Percentiles rank a stretch among this genome's conserved stretches.
phyloP scores from a whole-genome alignment of 2,888 invertebrate species.

The Omphaloscelis lunosa region DNA sequence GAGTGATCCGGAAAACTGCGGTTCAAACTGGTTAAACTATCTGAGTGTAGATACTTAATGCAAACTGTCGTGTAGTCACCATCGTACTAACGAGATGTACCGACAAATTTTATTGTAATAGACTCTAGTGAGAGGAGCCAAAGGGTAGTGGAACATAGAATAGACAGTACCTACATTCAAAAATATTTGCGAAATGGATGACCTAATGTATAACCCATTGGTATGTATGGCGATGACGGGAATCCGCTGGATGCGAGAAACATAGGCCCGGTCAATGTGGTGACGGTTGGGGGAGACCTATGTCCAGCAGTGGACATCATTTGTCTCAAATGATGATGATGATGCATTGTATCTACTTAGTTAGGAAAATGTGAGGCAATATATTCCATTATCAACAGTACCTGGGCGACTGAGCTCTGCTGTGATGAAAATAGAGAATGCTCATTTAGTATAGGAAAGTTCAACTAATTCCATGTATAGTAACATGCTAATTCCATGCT shows the following conservation, averaged over 20 bases:
- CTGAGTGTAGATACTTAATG: slow-evolving; percentile 51
- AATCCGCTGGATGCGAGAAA: neutral
- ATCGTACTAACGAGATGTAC: slow-evolving; percentile 36
- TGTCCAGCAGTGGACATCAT: neutral
- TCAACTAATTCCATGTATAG: too few relatives aligned
- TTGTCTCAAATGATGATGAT: neutral
- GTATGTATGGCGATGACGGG: neutral
- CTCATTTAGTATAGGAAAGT: too few relatives aligned
- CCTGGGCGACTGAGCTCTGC: too few relatives aligned
- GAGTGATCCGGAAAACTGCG: slow-evolving; percentile 41
- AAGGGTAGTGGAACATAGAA: slow-evolving; percentile 15
- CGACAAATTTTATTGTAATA: slow-evolving; percentile 61
- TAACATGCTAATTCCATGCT: too few relatives aligned
- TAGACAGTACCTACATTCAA: neutral
- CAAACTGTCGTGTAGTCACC: slow-evolving; percentile 44
- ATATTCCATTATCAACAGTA: neutral
- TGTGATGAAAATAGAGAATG: too few relatives aligned
- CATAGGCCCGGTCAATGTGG: neutral
- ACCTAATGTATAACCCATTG: neutral
- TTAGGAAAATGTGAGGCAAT: neutral
- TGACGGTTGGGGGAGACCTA: too few relatives aligned
- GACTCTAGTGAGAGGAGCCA: slow-evolving; percentile 12
- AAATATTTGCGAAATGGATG: neutral
- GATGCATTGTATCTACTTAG: neutral
- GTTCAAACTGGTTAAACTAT: slow-evolving; percentile 52